Conservation (phyloP, 2,113 vertebrate genomes). For the Proterorhinus semilunaris region DNA sequence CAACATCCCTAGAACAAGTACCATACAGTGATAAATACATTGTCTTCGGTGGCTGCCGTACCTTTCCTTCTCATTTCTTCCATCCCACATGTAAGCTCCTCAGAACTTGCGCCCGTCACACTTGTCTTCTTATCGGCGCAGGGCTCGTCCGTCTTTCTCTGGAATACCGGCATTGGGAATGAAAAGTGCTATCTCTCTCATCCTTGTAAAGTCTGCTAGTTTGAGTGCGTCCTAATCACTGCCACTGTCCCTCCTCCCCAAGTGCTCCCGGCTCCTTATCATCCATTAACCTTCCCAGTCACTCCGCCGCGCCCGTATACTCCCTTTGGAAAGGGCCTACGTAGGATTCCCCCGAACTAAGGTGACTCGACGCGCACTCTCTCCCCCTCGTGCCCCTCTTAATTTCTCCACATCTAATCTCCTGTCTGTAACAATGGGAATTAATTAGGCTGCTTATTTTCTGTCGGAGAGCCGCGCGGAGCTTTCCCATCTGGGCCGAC, state of each 20-base stretch:
- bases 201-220: conserved; percentile 50
- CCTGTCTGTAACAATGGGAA: conserved; percentile 98
- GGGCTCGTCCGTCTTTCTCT: conserved; percentile 15
- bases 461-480: conserved; percentile 84
- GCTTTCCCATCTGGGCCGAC: conserved; percentile 96
- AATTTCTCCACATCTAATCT: conserved; percentile 89
- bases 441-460: conserved; percentile 99
- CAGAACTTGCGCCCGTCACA: neutral
- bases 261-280: conserved; percentile 75
- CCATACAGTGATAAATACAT: too few relatives aligned
- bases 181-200: conserved; percentile 51
- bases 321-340: conserved; percentile 77
- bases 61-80: neutral
- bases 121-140: conserved; percentile 15
- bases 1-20: too few relatives aligned
- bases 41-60: too few relatives aligned
- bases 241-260: conserved; percentile 51
- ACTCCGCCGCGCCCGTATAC: conserved; percentile 62
- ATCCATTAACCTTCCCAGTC: conserved; percentile 87
- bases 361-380: conserved; percentile 87
- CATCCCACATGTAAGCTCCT: too few relatives aligned
- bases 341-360: conserved; percentile 84
- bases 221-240: conserved; percentile 63
- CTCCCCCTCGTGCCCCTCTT: conserved; percentile 48
- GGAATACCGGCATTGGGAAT: conserved; percentile 38